Percentiles rank a stretch among this genome's conserved stretches.
phyloP scores from a whole-genome alignment of 2,113 vertebrate species.

The Probosciger aterrimus region DNA sequence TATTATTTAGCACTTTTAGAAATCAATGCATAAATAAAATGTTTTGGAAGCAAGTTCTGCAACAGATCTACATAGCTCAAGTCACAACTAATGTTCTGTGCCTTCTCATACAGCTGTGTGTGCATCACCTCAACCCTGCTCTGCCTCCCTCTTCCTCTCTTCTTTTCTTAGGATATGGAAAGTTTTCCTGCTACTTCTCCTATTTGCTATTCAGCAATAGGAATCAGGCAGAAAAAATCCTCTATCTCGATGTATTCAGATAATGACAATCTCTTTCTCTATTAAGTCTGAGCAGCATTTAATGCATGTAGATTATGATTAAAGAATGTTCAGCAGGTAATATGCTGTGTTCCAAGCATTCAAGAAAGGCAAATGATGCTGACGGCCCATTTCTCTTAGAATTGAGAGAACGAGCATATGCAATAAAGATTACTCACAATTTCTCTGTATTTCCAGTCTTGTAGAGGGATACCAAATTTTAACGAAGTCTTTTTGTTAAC shows the following conservation, averaged over 20 bases:
- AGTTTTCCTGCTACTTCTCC: background rate
- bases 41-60: background rate
- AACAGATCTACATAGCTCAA: background rate
- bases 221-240: background rate
- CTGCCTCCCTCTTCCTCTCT: background rate
- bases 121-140: background rate
- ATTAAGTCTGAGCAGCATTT: background rate
- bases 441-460: background rate
- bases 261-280: background rate
- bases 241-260: background rate
- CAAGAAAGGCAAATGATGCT: background rate
- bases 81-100: background rate
- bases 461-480: background rate
- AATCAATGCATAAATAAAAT: background rate
- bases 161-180: background rate
- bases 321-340: background rate
- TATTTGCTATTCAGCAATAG: background rate
- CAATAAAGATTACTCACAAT: background rate
- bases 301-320: accelerated
- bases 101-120: background rate
- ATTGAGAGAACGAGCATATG: no score
- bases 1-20: background rate
- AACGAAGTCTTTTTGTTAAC: background rate
- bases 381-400: background rate
- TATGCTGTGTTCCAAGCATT: background rate